These are phyloP conservation scores for Athripsodes cinereus DNA, from an alignment of 2,888 invertebrate genomes.

Conservation along the genomic window DNA sequence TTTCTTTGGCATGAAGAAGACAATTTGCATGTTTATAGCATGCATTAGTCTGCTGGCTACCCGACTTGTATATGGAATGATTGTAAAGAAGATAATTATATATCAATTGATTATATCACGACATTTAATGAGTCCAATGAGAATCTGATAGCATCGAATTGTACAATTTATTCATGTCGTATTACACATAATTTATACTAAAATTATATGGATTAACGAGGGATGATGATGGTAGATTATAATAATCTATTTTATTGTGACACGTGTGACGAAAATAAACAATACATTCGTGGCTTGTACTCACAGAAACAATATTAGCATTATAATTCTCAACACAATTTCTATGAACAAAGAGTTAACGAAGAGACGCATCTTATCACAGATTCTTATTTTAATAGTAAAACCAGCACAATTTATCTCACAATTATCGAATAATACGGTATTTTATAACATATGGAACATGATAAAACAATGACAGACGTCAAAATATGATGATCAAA, in stretches of 20 bases:
- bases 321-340: constrained; percentile 3
- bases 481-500: neutral
- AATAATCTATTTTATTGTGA: neutral
- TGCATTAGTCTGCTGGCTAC: too few species aligned
- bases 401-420: neutral
- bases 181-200: too few species aligned
- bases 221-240: too few species aligned
- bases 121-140: too few species aligned
- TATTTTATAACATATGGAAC: neutral
- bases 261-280: neutral
- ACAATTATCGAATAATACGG: neutral
- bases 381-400: neutral
- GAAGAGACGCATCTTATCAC: neutral
- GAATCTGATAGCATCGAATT: too few species aligned
- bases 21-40: too few species aligned
- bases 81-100: too few species aligned
- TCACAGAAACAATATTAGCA: constrained; percentile 14
- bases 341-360: constrained; percentile 2
- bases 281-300: neutral
- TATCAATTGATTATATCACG: too few species aligned
- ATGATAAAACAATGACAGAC: neutral
- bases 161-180: too few species aligned
- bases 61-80: too few species aligned
- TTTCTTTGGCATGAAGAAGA: too few species aligned
- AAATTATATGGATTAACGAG: too few species aligned